Percentiles rank a stretch among this genome's conserved stretches.
Evolutionary conservation across 2,113 vertebrate species (phyloP).

Genomic region (Hemiscyllium ocellatum): DNA sequence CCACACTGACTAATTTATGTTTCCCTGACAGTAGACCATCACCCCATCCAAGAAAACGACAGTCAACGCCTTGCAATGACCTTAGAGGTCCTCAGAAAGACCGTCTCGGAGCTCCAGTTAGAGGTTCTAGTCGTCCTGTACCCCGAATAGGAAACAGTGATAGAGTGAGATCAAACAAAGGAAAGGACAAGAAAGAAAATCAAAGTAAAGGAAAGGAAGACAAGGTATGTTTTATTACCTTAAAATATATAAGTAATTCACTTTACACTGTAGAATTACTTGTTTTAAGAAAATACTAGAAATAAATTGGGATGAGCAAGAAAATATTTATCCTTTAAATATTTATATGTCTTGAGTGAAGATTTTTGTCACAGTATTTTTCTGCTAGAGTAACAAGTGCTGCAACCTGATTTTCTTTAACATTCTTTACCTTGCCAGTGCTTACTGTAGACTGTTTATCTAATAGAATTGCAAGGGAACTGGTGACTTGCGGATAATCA

Average conservation of each 20-base stretch:
- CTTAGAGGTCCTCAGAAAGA: slow-evolving; percentile 66
- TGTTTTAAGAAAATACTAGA: not conserved
- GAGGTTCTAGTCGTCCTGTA: slow-evolving; percentile 66
- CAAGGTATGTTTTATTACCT: slow-evolving; percentile 62
- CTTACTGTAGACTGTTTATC: not conserved
- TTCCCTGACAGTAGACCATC: slow-evolving; percentile 56
- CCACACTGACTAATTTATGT: not conserved
- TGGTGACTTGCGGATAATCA: not conserved
- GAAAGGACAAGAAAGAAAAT: slow-evolving; percentile 79
- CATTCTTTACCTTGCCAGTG: not conserved
- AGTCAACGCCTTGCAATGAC: slow-evolving; percentile 68
- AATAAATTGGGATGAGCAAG: not conserved
- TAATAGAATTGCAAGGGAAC: not conserved
- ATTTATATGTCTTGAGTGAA: not conserved
- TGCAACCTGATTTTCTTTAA: not conserved
- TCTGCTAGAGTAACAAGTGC: not conserved
- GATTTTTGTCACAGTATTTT: not conserved
- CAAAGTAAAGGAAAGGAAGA: slow-evolving; percentile 76
- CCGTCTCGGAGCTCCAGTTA: slow-evolving; percentile 61
- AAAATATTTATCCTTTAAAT: not conserved
- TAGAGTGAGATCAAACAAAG: slow-evolving; percentile 64
- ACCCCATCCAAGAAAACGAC: slow-evolving; percentile 69
- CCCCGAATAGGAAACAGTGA: slow-evolving; percentile 68
- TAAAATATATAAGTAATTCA: not conserved
- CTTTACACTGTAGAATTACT: too few species aligned